Conservation (phyloP, 2,113 vertebrate genomes). For the Halcyon senegalensis region DNA sequence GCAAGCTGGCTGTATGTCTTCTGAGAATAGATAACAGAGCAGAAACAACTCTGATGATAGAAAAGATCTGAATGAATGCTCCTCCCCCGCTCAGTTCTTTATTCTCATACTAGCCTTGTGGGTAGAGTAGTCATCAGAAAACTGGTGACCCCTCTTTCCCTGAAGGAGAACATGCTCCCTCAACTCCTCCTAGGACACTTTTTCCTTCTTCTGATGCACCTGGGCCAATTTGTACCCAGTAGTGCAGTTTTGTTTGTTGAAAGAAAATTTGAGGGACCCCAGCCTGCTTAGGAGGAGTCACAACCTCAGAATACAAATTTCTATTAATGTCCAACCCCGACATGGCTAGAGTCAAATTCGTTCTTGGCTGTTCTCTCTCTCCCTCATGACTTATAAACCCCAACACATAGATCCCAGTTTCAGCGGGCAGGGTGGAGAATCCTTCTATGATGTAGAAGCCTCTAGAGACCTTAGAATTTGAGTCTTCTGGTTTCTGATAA, state of each 20-base stretch:
- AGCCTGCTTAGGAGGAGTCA: neutral
- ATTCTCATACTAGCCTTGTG: neutral
- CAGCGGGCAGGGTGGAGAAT: neutral
- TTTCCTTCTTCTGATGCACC: neutral
- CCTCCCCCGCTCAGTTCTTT: rapidly evolving
- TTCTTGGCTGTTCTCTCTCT: neutral
- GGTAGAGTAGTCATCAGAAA: neutral
- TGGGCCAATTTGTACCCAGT: neutral
- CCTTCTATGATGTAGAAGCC: neutral
- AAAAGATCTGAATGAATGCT: neutral
- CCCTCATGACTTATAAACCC: neutral
- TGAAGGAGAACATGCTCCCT: neutral
- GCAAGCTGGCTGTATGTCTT: neutral
- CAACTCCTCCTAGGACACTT: neutral
- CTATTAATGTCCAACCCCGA: neutral
- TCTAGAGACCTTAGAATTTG: neutral
- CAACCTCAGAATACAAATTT: neutral
- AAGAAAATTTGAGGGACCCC: neutral
- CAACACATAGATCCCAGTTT: neutral
- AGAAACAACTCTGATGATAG: neutral
- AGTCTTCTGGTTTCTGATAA: neutral
- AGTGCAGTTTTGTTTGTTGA: neutral
- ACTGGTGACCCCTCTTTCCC: neutral
- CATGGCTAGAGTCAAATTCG: neutral
- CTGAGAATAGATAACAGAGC: neutral